Conservation (phyloP, 2,113 vertebrate species). For the Rostratula benghalensis region DNA sequence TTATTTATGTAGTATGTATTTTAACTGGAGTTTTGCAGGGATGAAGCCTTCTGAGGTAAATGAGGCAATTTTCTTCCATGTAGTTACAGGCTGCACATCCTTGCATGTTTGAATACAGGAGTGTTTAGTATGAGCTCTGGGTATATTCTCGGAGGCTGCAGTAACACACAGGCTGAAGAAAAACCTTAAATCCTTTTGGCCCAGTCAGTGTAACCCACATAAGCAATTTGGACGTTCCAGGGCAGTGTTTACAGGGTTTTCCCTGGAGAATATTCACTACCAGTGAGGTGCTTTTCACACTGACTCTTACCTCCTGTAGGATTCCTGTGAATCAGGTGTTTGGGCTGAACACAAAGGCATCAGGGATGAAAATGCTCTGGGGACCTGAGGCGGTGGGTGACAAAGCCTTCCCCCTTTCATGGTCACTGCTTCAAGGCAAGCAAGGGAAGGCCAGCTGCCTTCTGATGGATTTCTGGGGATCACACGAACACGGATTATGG, state of each 20-base stretch:
- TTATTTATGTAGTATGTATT: slow-evolving; percentile 60
- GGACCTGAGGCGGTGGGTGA: neutral
- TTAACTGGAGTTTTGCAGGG: slow-evolving; percentile 50
- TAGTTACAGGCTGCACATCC: slow-evolving; percentile 28
- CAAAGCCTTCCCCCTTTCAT: neutral
- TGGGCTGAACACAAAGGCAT: neutral
- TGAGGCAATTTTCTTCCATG: slow-evolving; percentile 50
- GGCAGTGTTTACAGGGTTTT: neutral
- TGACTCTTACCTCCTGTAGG: neutral
- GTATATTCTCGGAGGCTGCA: neutral
- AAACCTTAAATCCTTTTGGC: slow-evolving; percentile 13
- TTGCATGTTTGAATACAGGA: slow-evolving; percentile 22
- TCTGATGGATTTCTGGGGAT: slow-evolving; percentile 15
- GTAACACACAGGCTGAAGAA: neutral
- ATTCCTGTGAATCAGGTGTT: neutral
- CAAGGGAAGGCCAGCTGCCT: neutral
- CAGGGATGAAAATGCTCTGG: neutral
- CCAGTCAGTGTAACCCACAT: neutral
- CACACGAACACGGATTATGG: neutral
- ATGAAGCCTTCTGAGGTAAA: slow-evolving; percentile 56
- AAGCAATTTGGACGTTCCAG: neutral
- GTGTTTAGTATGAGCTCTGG: neutral
- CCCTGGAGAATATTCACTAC: neutral
- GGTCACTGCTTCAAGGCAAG: neutral
- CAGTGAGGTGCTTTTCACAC: neutral